These are phyloP conservation scores for Muntiacus muntjak DNA, from an alignment of 2,113 vertebrate species.

Conservation along the genomic window DNA sequence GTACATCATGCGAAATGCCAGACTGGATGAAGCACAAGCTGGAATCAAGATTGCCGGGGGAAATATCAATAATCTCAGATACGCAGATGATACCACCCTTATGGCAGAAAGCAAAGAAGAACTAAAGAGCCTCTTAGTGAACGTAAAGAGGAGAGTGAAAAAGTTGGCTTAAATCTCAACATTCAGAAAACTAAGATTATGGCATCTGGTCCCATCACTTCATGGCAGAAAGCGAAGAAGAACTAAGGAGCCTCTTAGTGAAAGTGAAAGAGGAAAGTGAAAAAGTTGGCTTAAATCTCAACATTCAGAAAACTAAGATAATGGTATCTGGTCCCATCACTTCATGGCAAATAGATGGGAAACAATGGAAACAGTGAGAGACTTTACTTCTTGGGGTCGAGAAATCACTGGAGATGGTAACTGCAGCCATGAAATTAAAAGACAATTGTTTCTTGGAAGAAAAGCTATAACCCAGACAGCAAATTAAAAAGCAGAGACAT, in stretches of 20 bases:
- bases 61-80: background rate
- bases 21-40: background rate
- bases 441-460: background rate
- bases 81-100: background rate
- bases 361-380: background rate
- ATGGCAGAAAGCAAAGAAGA: background rate
- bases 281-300: no score
- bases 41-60: background rate
- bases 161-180: background rate
- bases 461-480: background rate
- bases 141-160: background rate
- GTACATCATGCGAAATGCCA: background rate
- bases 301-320: no score
- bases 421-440: background rate
- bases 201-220: background rate
- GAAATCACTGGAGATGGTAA: background rate
- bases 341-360: background rate
- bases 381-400: background rate
- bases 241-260: no score
- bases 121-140: background rate
- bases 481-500: background rate
- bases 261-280: no score
- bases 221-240: background rate
- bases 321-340: no score
- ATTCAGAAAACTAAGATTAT: background rate